Base-by-base conservation (phyloP, 2,113 vertebrate species). In the Triplophysa rosa region DNA sequence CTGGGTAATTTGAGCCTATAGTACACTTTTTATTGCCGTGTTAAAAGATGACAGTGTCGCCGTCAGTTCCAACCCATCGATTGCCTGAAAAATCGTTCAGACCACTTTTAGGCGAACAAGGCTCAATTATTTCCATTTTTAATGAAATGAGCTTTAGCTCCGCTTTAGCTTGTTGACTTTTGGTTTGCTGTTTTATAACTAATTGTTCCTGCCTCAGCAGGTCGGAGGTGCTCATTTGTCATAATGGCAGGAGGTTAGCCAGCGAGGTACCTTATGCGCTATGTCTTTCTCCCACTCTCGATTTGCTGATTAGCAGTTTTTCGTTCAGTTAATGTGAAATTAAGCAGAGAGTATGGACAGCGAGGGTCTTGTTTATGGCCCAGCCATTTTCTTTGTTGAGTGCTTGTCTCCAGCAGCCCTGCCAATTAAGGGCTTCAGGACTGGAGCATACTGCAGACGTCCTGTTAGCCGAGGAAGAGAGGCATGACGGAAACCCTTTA, bases 361-460 rank as follows among this genome's bases (percentile, higher is more conserved):
- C 49, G 54, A 82, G 58, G 54, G 61, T 62, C 76, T 79, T 68
- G 74, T 76, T 69, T 71, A 73, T 67, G 67, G 69, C 40, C 49
- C n/a, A 45, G 68, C 69, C 47, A 49, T 29, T 64, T 47, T 69
- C 54, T 74, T 75, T 78, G 64, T 78, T 65, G 67, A 77, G 63
- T 80, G 79, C 73, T 73, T 33, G 76, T 84, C 29, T 80, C 67
- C 29, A 45, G 58, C 37, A 78, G 47, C 23, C 37, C 9, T 8
- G 49, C 58, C 79, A 78, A 84, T 84, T 81, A 78, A 78, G 67
- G 10, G 49, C 67, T 58, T 21, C 33, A 66, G 17, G 33, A 40
- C 56, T 21, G 68, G 29, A n/a, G 63, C 11, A 1, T 13, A 40
- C 75, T 84, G 23, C 45, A 80, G 24, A 17, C 19, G 45, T 59